A percentile compares a stretch with the other conserved stretches of the same genome.
phyloP scores from a whole-genome alignment of 2,113 vertebrate genomes.

The Alexandromys fortis region DNA sequence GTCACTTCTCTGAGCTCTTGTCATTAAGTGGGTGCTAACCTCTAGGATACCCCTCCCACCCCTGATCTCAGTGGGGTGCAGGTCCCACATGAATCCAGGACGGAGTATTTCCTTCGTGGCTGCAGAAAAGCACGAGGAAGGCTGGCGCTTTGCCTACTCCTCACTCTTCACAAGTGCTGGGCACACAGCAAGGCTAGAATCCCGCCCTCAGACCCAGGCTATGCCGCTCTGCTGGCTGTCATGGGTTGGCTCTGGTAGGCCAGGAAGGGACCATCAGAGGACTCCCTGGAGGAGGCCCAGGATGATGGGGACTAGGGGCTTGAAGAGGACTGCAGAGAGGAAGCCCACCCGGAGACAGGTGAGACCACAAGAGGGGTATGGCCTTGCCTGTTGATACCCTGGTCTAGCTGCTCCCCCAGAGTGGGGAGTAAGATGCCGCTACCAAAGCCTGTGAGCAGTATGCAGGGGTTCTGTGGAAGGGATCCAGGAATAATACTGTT shows the following conservation, averaged over 20 bases:
- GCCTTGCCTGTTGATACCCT: not conserved
- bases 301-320: not conserved
- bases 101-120: not conserved
- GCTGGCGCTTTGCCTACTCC: not conserved
- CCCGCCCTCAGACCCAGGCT: not conserved
- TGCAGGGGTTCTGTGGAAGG: rapidly evolving
- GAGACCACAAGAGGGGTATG: too few relatives aligned
- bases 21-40: not conserved
- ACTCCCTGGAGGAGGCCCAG: conserved; percentile 31
- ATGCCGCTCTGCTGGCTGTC: not conserved
- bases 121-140: not conserved
- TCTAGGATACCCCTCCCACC: not conserved
- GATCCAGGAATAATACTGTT: not conserved
- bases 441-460: not conserved
- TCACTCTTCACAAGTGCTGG: not conserved
- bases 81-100: not conserved
- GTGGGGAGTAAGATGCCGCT: not conserved
- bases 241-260: not conserved
- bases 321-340: not conserved
- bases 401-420: not conserved
- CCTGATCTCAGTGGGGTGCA: not conserved
- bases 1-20: not conserved
- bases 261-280: conserved; percentile 14
- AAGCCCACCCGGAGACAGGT: not conserved
- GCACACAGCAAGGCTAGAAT: not conserved